phyloP scores from a whole-genome alignment of 2,888 invertebrate genomes.

The Helleia helle region DNA sequence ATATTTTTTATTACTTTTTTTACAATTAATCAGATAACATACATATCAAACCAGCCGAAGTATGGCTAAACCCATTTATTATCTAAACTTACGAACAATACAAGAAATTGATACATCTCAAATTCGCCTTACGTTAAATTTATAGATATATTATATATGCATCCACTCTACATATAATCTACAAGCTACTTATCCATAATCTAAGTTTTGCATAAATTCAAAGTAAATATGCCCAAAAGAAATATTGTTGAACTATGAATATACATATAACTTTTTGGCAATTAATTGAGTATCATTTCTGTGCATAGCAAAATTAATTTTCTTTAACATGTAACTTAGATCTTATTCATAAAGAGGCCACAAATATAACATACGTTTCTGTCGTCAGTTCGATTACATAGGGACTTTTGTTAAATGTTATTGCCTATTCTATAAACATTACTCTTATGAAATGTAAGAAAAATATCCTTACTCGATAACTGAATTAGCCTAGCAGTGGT shows the following conservation, averaged over 20 bases:
- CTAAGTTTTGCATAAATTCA: conserved; percentile 73
- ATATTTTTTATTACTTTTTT: conserved; percentile 62
- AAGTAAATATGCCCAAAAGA: conserved; percentile 75
- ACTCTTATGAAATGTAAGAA: conserved; percentile 70
- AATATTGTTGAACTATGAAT: conserved; percentile 74
- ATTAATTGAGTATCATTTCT: conserved; percentile 76
- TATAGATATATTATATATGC: conserved; percentile 71
- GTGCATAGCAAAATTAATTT: conserved; percentile 74
- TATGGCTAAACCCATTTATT: conserved; percentile 74
- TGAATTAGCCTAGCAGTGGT: conserved; percentile 71
- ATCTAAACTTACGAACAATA: conserved; percentile 74
- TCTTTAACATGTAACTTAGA: conserved; percentile 74
- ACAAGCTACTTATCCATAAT: conserved; percentile 73
- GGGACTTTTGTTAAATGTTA: conserved; percentile 72
- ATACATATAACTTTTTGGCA: conserved; percentile 75
- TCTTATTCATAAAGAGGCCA: conserved; percentile 74
- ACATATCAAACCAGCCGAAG: conserved; percentile 74
- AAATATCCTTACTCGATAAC: conserved; percentile 69
- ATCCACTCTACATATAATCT: conserved; percentile 73
- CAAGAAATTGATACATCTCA: conserved; percentile 74
- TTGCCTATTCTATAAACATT: conserved; percentile 70
- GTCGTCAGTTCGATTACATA: conserved; percentile 73
- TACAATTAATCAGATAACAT: conserved; percentile 74
- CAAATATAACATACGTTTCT: conserved; percentile 74
- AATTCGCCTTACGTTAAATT: conserved; percentile 70